Conservation (phyloP, 2,888 invertebrate genomes). For the Netelia inedita region DNA sequence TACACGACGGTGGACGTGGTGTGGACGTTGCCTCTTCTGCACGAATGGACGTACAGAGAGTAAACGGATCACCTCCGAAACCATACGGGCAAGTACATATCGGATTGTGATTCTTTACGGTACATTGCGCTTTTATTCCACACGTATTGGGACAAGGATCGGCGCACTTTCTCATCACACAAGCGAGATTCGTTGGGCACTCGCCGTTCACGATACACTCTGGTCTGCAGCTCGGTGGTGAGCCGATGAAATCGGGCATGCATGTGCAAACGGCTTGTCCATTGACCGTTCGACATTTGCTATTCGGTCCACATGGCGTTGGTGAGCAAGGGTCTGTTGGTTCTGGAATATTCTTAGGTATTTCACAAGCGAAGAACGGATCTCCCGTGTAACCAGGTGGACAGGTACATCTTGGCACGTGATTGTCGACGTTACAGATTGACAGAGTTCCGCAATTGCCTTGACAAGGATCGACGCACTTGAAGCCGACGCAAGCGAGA, state of each 20-base stretch:
- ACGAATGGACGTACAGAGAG: constrained; percentile 90
- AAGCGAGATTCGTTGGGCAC: constrained; percentile 93
- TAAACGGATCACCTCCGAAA: constrained; percentile 95
- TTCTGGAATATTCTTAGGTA: constrained; percentile 59
- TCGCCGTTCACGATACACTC: constrained; percentile 95
- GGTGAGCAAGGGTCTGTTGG: constrained; percentile 91
- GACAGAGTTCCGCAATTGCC: constrained; percentile 94
- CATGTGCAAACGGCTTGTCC: constrained; percentile 94
- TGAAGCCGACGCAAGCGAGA: constrained; percentile 92
- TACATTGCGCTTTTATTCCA: constrained; percentile 94
- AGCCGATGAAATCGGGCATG: constrained; percentile 91
- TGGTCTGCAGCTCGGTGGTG: constrained; percentile 93
- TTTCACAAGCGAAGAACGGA: constrained; percentile 89
- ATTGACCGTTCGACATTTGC: constrained; percentile 93
- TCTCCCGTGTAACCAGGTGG: constrained; percentile 92
- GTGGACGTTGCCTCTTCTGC: constrained; percentile 84
- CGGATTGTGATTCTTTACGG: constrained; percentile 93
- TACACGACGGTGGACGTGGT: constrained; percentile 91
- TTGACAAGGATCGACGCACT: constrained; percentile 94
- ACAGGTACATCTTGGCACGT: constrained; percentile 92
- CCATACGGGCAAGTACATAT: constrained; percentile 94
- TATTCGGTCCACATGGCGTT: constrained; percentile 95
- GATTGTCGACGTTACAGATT: constrained; percentile 91
- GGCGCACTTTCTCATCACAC: constrained; percentile 93
- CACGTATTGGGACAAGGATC: constrained; percentile 96